Percentiles rank a stretch among this genome's conserved stretches.
phyloP scores from a whole-genome alignment of 2,113 vertebrate genomes.

The Mystacornis crossleyi region DNA sequence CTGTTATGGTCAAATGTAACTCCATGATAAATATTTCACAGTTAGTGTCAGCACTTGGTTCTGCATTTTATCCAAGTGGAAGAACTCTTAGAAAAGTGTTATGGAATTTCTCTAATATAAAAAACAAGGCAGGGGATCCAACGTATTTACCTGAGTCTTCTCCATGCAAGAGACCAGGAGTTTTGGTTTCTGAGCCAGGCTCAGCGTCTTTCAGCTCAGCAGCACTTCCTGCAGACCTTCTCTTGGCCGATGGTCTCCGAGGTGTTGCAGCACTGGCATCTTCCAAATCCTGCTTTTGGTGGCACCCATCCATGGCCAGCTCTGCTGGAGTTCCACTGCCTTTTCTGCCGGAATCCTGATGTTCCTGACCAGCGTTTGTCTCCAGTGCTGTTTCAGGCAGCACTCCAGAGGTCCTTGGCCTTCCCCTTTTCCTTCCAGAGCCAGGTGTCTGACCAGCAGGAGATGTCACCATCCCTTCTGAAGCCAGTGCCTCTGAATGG shows the following conservation, averaged over 20 bases:
- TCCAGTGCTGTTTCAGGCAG: background rate
- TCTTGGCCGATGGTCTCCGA: constrained; percentile 42
- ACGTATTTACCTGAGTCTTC: constrained; percentile 9
- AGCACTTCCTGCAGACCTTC: background rate
- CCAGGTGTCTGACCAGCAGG: background rate
- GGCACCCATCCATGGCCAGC: fast-evolving
- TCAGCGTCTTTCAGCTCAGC: background rate
- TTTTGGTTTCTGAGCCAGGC: background rate
- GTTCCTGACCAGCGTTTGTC: background rate
- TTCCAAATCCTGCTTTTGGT: background rate
- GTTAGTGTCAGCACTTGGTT: background rate
- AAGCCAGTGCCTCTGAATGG: background rate
- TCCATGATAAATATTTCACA: background rate
- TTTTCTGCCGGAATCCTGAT: background rate
- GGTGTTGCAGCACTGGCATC: background rate
- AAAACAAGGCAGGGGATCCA: background rate
- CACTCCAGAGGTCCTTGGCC: background rate
- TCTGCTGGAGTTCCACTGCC: background rate
- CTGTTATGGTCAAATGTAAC: background rate
- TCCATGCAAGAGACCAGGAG: background rate
- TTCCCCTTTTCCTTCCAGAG: background rate
- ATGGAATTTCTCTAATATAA: background rate
- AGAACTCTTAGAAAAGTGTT: background rate
- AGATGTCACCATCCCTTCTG: background rate
- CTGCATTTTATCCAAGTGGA: fast-evolving